These are phyloP conservation scores for Pteropus rufus DNA, from an alignment of 2,797 vertebrate genomes.

Conservation along the genomic window DNA sequence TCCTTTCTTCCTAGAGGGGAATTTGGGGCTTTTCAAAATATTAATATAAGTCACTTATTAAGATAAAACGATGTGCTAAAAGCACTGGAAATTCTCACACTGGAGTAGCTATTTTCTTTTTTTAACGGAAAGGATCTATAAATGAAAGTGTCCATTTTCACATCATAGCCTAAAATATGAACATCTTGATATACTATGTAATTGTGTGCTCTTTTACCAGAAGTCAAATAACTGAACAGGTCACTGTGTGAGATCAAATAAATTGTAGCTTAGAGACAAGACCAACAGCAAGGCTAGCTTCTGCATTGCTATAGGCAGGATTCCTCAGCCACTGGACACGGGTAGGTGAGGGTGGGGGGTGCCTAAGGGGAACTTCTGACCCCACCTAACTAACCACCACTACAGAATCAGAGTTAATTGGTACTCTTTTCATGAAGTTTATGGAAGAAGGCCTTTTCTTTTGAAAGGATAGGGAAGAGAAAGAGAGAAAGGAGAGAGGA, in stretches of 20 bases:
- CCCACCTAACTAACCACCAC: conserved; percentile 40
- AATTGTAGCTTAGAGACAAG: neutral
- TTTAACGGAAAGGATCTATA: neutral
- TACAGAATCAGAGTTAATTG: conserved; percentile 48
- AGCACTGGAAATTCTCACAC: conserved; percentile 2
- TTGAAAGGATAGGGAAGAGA: neutral
- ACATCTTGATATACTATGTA: neutral
- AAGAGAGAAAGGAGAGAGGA: neutral
- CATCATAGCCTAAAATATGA: conserved; percentile 13
- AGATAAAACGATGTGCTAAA: conserved; percentile 42
- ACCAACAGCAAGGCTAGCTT: neutral
- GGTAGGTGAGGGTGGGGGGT: neutral
- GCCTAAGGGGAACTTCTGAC: neutral
- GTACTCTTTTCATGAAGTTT: conserved; percentile 44
- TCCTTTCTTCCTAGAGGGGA: conserved; percentile 7
- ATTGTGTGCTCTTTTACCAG: neutral
- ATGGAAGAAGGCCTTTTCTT: conserved; percentile 45
- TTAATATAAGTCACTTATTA: conserved; percentile 54
- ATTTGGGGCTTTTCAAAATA: conserved; percentile 39
- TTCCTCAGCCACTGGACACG: neutral
- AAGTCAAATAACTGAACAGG: conserved; percentile 33
- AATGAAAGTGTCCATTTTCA: neutral
- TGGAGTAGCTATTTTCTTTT: neutral
- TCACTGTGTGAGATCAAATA: neutral
- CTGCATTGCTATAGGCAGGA: neutral